A percentile compares a stretch with the other conserved stretches of the same genome.
phyloP scores from a whole-genome alignment of 2,113 vertebrate species.

The Indri indri region DNA sequence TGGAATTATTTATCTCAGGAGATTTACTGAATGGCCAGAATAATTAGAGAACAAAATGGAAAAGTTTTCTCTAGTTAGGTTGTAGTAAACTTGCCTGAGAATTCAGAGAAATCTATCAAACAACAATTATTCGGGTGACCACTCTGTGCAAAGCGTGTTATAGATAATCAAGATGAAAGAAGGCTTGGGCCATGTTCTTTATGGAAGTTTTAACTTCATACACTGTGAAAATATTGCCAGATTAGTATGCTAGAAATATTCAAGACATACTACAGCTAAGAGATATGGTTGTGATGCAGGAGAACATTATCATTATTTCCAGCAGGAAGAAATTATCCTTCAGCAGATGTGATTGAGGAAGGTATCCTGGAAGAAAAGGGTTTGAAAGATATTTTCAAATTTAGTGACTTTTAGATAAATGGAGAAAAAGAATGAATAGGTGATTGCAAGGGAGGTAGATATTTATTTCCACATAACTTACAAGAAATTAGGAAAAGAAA shows the following conservation, averaged over 20 bases:
- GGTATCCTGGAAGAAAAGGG: background rate
- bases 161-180: background rate
- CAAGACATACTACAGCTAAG: background rate
- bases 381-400: background rate
- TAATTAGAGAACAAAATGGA: background rate
- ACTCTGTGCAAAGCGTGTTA: background rate
- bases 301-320: background rate
- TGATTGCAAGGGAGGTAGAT: background rate
- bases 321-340: background rate
- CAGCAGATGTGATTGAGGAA: background rate
- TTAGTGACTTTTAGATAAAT: background rate
- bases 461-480: background rate
- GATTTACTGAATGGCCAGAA: background rate
- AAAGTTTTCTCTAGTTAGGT: background rate
- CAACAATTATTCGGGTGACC: background rate
- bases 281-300: background rate
- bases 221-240: background rate
- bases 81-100: background rate
- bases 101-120: background rate
- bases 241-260: background rate
- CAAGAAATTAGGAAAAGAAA: background rate
- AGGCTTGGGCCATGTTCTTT: background rate
- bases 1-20: background rate
- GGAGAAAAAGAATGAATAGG: background rate
- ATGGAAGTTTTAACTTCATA: background rate